Percentiles rank a stretch among this genome's conserved stretches.
phyloP scores from a whole-genome alignment of 2,888 invertebrate genomes.

The Brachyopa scutellaris region DNA sequence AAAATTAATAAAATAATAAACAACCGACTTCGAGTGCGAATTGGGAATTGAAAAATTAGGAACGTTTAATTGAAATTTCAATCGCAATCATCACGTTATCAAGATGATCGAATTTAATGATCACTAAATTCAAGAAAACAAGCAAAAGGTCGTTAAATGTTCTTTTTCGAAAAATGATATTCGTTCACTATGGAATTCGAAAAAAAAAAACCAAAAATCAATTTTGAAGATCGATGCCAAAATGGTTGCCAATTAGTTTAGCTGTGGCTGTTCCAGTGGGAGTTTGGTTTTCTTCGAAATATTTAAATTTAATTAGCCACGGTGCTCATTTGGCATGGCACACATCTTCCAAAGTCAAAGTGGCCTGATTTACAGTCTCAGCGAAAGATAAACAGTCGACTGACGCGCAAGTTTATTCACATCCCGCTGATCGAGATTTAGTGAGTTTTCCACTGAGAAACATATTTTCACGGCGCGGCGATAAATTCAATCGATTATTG shows the following conservation, averaged over 20 bases:
- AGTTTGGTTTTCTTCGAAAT: conserved; percentile 28
- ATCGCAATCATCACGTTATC: conserved; percentile 27
- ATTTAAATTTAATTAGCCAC: conserved; percentile 18
- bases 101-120: conserved; percentile 23
- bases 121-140: conserved; percentile 21
- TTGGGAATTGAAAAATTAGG: neutral
- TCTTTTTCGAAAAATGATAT: neutral
- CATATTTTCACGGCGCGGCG: neutral
- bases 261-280: neutral
- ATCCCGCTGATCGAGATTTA: conserved; percentile 5
- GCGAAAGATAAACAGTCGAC: conserved; percentile 17
- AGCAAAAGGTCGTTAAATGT: neutral
- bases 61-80: conserved; percentile 6
- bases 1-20: conserved; percentile 6
- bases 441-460: neutral
- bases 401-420: conserved; percentile 12
- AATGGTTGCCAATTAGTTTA: neutral
- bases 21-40: neutral
- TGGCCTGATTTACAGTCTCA: conserved; percentile 37
- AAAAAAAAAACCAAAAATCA: too few relatives aligned
- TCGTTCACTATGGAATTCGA: too few relatives aligned
- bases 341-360: conserved; percentile 25
- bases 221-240: conserved; percentile 32
- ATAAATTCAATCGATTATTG: conserved; percentile 3
- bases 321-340: conserved; percentile 36